Evolutionary conservation across 2,113 vertebrate species (phyloP), one percentile per base, ranked within the genome.

Genomic region (Varanus komodoensis): DNA sequence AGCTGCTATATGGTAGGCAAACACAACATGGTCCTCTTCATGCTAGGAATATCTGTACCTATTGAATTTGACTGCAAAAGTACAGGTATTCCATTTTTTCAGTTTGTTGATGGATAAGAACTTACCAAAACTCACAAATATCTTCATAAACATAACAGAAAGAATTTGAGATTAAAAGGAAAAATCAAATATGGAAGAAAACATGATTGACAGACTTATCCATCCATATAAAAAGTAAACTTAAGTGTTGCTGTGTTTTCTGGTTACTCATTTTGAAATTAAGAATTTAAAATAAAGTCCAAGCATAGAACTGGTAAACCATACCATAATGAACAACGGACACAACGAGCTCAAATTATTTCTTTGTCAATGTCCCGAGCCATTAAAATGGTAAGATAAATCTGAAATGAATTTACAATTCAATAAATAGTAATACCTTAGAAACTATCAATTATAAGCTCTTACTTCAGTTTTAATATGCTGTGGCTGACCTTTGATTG

Each of bases 241-340:
- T 90, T 27, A 86, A 92, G 79, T 34, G 52, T 29, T 44, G 32
- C 64, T 52, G 34, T 14, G 50, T 57, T 89, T 87, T 85, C 17
- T 61, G 54, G 50, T 82, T 7, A 61, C 29, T 38, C 38, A 48
- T 23, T 23, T 50, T 11, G 8, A 79, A 50, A 48, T 79, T 79
- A 44, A 79, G 50, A 48, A 79, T 50, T 48, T 79, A 50, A 23
- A 38, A 64, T 14, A 67, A 67, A 83, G n/a, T 21, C 7, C 67
- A n/a, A n/a, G 32, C n/a, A n/a, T 34, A 83, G 21, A 80, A 27
- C 9, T 25, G 23, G 9, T 52, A 52, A 27, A 27, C 50, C 64
- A 61, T 64, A 27, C 44, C 77, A 11, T 3, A 23, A 50, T 8
- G 50, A 78, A 8, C 44, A 23, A 50, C 25, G 3, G 3, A 78